Conservation (phyloP, 2,797 vertebrate genomes). For the Avahi laniger region DNA sequence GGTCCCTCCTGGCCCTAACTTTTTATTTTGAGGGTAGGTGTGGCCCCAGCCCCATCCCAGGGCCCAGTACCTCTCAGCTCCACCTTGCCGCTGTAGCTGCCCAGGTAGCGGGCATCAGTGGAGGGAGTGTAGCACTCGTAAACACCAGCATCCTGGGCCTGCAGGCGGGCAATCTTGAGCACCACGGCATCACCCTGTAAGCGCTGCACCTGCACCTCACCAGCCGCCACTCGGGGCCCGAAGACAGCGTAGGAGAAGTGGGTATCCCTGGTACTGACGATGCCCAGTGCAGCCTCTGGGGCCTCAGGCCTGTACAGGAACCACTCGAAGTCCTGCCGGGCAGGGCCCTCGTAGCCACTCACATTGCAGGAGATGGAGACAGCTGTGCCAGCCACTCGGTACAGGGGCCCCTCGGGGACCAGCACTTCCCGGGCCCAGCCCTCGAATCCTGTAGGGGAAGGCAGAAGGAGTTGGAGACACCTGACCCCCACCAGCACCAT, state of each 20-base stretch:
- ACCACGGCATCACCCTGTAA: slow-evolving; percentile 87
- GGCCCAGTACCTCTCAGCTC: slow-evolving; percentile 87
- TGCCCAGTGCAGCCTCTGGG: slow-evolving; percentile 84
- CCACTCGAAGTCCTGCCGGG: slow-evolving; percentile 94
- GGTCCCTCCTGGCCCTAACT: neutral
- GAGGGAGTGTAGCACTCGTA: slow-evolving; percentile 94
- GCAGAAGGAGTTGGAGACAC: neutral
- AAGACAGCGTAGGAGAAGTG: slow-evolving; percentile 89
- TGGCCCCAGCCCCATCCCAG: neutral
- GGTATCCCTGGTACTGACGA: slow-evolving; percentile 90
- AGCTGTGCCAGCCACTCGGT: slow-evolving; percentile 89
- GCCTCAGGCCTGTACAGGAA: slow-evolving; percentile 87
- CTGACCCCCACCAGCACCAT: neutral
- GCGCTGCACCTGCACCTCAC: slow-evolving; percentile 90
- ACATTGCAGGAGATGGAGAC: slow-evolving; percentile 89
- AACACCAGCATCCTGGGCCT: slow-evolving; percentile 89
- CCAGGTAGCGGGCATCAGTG: slow-evolving; percentile 89
- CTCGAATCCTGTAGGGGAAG: slow-evolving; percentile 75
- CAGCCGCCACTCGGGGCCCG: slow-evolving; percentile 84
- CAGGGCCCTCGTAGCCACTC: slow-evolving; percentile 87
- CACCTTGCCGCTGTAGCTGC: slow-evolving; percentile 90
- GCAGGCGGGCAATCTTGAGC: slow-evolving; percentile 88
- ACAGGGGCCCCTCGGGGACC: slow-evolving; percentile 89
- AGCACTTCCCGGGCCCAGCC: slow-evolving; percentile 87
- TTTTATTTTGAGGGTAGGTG: neutral